phyloP scores from a whole-genome alignment of 2,888 invertebrate genomes.

The Hipparchia semele region DNA sequence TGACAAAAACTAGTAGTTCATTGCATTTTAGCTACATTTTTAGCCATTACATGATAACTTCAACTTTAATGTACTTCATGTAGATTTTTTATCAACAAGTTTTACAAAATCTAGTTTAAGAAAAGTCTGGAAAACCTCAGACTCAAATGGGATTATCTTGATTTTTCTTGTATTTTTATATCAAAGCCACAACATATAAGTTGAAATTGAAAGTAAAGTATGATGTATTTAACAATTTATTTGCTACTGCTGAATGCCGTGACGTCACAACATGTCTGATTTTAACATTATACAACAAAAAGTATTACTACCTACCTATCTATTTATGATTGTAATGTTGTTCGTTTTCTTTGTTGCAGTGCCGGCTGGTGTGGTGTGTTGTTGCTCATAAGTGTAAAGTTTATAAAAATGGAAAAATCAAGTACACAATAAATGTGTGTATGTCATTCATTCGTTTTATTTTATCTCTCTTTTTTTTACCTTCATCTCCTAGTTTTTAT shows the following conservation, averaged over 20 bases:
- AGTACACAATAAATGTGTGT: constrained; percentile 75
- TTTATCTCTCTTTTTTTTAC: constrained; percentile 11
- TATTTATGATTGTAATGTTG: background rate
- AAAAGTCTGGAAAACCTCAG: too few relatives aligned
- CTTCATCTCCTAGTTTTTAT: background rate
- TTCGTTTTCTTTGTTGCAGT: constrained; percentile 67
- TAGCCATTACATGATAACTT: too few relatives aligned
- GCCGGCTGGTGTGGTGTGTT: constrained; percentile 65
- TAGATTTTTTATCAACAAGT: too few relatives aligned
- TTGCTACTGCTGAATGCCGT: constrained; percentile 82
- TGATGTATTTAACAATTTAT: constrained; percentile 69
- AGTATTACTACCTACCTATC: background rate
- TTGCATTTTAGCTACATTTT: too few relatives aligned
- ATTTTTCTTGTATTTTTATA: too few relatives aligned
- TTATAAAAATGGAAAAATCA: constrained; percentile 66
- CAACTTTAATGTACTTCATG: too few relatives aligned
- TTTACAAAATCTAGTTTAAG: too few relatives aligned
- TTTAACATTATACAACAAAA: constrained; percentile 1
- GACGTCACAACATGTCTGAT: constrained; percentile 67
- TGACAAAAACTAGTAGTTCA: too few relatives aligned
- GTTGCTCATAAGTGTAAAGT: constrained; percentile 75
- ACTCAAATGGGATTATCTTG: too few relatives aligned
- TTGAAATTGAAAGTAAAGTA: constrained; percentile 26
- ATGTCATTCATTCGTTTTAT: constrained; percentile 52
- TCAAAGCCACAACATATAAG: background rate